phyloP scores from a whole-genome alignment of 2,888 invertebrate species.

The Chrysotoxum bicinctum region DNA sequence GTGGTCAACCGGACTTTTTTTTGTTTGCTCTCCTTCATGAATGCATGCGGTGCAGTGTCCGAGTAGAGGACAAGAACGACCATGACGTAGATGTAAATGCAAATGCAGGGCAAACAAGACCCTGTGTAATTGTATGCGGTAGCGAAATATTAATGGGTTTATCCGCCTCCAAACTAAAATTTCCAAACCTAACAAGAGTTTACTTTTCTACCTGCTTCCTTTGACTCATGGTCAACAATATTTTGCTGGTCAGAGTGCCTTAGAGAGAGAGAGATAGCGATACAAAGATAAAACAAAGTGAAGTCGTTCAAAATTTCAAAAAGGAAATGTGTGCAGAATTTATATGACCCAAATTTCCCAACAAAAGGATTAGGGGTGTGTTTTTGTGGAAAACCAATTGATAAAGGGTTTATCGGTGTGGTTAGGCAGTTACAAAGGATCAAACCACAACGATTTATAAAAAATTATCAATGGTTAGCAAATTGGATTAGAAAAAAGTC shows the following conservation, averaged over 20 bases:
- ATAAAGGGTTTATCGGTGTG: slow-evolving; percentile 56
- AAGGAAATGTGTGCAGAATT: slow-evolving; percentile 29
- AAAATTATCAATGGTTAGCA: slow-evolving; percentile 65
- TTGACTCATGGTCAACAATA: neutral
- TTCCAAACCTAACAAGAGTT: neutral
- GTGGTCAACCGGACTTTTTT: slow-evolving; percentile 44
- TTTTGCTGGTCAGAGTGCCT: neutral
- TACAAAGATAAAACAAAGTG: slow-evolving; percentile 21
- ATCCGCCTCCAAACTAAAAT: slow-evolving; percentile 64
- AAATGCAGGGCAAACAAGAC: slow-evolving; percentile 51
- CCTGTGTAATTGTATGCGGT: slow-evolving; percentile 52
- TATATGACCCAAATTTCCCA: slow-evolving; percentile 62
- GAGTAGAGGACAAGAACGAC: neutral
- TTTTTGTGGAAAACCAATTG: slow-evolving; percentile 64
- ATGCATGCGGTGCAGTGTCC: slow-evolving; percentile 37
- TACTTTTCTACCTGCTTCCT: slow-evolving; percentile 42
- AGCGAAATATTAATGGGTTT: slow-evolving; percentile 70
- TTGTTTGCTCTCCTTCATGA: neutral
- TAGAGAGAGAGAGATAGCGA: neutral
- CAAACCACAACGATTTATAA: slow-evolving; percentile 54
- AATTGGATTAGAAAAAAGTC: slow-evolving; percentile 70
- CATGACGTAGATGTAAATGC: slow-evolving; percentile 16
- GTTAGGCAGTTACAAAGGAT: slow-evolving; percentile 56
- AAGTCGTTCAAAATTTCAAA: slow-evolving; percentile 38
- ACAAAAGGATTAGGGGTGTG: slow-evolving; percentile 64